A percentile compares a stretch with the other conserved stretches of the same genome.
phyloP scores from a whole-genome alignment of 2,797 vertebrate species.

The Eupleurogrammus muticus region DNA sequence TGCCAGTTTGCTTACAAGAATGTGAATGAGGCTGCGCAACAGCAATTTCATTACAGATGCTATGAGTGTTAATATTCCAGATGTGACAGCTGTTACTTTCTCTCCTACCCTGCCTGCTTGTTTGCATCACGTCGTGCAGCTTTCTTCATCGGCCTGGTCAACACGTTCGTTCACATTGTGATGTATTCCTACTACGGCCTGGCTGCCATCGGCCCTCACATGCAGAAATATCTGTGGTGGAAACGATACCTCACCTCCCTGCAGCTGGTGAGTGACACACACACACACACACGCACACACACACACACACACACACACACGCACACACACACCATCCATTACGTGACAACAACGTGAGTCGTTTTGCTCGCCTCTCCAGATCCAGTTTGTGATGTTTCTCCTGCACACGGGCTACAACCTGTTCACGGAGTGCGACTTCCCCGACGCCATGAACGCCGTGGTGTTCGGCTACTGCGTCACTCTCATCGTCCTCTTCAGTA shows the following conservation, averaged over 20 bases:
- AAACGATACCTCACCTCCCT: constrained; percentile 95
- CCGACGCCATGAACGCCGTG: constrained; percentile 77
- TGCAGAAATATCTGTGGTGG: constrained; percentile 99
- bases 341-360: not conserved
- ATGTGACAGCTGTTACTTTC: no score
- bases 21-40: no score
- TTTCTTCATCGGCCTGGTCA: constrained; percentile 93
- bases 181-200: constrained; percentile 98
- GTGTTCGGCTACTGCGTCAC: constrained; percentile 82
- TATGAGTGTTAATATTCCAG: no score
- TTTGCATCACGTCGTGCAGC: constrained; percentile 84
- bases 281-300: no score
- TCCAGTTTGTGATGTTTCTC: constrained; percentile 84
- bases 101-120: not conserved
- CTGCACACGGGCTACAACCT: constrained; percentile 83
- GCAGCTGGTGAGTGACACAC: constrained; percentile 89
- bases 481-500: constrained; percentile 84
- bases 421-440: constrained; percentile 82
- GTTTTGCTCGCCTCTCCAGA: constrained; percentile 63
- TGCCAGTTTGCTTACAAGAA: no score
- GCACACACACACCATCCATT: accelerated
- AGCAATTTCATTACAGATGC: no score
- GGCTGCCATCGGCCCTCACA: constrained; percentile 92
- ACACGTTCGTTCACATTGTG: constrained; percentile 93
- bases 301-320: not conserved